Evolutionary conservation across 2,888 invertebrate species (phyloP).

Genomic region (Chamaedrilus cognettii): DNA sequence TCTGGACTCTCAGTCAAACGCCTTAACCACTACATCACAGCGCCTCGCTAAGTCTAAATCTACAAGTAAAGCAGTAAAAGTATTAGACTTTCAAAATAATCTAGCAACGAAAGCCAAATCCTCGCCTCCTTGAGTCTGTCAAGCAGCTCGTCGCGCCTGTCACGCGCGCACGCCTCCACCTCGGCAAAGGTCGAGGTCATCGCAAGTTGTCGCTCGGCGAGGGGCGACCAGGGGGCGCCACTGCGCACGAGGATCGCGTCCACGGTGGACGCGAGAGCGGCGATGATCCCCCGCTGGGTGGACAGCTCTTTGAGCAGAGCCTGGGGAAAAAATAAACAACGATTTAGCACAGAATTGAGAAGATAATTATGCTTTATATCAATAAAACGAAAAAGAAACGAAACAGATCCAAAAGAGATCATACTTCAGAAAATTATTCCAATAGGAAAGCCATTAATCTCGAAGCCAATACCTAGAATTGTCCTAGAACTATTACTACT

Average conservation of each 20-base stretch:
- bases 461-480: too few species aligned
- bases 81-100: too few species aligned
- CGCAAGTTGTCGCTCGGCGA: slow-evolving; percentile 46
- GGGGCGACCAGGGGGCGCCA: slow-evolving; percentile 33
- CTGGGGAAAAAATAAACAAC: neutral
- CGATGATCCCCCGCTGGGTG: slow-evolving; percentile 48
- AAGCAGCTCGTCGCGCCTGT: slow-evolving; percentile 56
- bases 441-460: too few species aligned
- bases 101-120: too few species aligned
- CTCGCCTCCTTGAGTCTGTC: slow-evolving; percentile 56
- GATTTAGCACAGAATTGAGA: neutral
- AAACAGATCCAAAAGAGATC: too few species aligned
- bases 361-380: neutral
- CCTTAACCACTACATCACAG: too few species aligned
- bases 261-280: slow-evolving; percentile 50
- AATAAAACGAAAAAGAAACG: neutral
- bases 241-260: slow-evolving; percentile 42
- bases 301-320: slow-evolving; percentile 49
- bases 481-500: too few species aligned
- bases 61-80: too few species aligned
- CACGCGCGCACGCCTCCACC: slow-evolving; percentile 44
- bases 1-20: too few species aligned
- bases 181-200: slow-evolving; percentile 51
- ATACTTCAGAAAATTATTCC: too few species aligned
- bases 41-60: too few species aligned